Conservation (phyloP, 2,797 vertebrate species). For the Tenualosa ilisha region DNA sequence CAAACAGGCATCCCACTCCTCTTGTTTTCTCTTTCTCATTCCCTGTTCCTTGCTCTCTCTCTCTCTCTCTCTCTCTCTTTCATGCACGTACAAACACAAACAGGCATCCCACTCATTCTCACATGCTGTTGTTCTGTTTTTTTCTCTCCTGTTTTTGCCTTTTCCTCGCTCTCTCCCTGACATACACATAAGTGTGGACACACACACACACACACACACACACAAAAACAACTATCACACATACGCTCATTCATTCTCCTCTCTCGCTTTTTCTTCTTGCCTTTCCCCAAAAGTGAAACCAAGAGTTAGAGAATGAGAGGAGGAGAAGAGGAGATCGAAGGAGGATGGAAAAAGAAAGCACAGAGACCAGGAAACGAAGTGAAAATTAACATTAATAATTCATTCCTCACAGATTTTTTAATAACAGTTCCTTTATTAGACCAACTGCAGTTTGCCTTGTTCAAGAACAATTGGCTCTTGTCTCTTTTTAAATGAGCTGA, state of each 20-base stretch:
- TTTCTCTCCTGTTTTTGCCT: not conserved
- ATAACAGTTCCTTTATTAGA: not conserved
- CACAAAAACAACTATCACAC: not conserved
- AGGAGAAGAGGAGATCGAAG: not conserved
- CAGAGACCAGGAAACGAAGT: not conserved
- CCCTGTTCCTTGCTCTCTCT: not conserved
- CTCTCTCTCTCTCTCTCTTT: not conserved
- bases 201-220: slow-evolving; percentile 6
- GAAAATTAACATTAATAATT: not conserved
- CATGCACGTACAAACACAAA: not conserved
- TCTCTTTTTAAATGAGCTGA: not conserved
- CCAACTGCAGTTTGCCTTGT: not conserved
- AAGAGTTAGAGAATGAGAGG: not conserved
- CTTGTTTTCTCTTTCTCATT: not conserved
- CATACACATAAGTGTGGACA: not conserved
- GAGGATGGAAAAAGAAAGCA: not conserved
- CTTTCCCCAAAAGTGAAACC: not conserved
- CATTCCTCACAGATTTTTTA: not conserved
- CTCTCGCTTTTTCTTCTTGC: not conserved
- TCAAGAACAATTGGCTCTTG: not conserved
- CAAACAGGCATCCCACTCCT: not conserved
- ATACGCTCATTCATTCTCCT: not conserved
- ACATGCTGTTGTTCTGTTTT: not conserved
- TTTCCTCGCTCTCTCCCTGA: not conserved
- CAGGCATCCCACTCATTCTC: slow-evolving; percentile 6